Conservation (phyloP, 1,140 invertebrate genomes). For the Cephus cinctus region DNA sequence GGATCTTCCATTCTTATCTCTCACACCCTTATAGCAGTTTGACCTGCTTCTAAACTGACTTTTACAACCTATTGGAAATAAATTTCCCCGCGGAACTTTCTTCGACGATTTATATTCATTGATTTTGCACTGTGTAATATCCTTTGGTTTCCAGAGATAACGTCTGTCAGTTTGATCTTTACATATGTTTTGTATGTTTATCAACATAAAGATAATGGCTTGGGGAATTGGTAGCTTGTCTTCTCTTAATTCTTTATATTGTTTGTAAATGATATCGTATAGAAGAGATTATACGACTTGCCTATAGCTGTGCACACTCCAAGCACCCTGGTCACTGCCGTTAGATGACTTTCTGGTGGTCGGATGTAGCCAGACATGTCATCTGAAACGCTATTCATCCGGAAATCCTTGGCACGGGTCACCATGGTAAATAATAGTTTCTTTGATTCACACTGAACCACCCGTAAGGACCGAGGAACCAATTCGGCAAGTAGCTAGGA, state of each 20-base stretch:
- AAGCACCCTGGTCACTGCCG: slow-evolving; percentile 32
- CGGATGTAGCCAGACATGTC: slow-evolving; percentile 23
- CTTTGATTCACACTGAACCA: background rate
- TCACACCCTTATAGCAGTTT: too few species aligned
- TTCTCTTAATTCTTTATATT: slow-evolving; percentile 3
- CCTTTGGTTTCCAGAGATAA: background rate
- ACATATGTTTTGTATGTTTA: slow-evolving; percentile 4
- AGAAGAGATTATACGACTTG: too few species aligned
- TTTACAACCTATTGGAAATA: too few species aligned
- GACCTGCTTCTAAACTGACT: too few species aligned
- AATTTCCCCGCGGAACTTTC: too few species aligned
- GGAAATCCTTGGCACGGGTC: slow-evolving; percentile 23
- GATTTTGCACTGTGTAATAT: too few species aligned
- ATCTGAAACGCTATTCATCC: slow-evolving; percentile 6
- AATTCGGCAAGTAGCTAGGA: background rate
- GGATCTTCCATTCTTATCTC: too few species aligned
- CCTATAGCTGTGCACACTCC: slow-evolving; percentile 34
- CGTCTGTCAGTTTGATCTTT: background rate
- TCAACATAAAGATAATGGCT: background rate
- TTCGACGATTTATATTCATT: too few species aligned
- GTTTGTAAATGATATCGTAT: too few species aligned
- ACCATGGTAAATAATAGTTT: slow-evolving; percentile 16
- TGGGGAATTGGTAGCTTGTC: background rate
- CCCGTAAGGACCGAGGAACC: slow-evolving; percentile 1
- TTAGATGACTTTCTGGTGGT: slow-evolving; percentile 19